Conservation (phyloP, 2,888 invertebrate genomes). For the Caenorhabditis doughertyi region DNA sequence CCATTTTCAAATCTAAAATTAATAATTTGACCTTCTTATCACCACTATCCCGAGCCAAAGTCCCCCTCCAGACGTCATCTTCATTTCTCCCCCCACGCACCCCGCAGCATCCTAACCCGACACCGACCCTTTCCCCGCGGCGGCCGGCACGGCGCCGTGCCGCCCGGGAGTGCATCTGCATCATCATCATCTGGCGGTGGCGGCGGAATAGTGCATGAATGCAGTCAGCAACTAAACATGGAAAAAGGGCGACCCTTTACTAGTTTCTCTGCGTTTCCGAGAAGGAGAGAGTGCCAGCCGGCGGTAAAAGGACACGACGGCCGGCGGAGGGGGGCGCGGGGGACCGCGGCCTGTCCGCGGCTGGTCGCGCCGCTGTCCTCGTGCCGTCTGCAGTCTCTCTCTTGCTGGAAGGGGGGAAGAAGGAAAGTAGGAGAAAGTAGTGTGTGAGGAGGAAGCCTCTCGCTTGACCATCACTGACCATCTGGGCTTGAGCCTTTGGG, state of each 20-base stretch:
- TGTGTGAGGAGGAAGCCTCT: conserved; percentile 2
- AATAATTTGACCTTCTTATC: too few species aligned
- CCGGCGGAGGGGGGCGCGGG: too few species aligned
- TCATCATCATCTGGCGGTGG: not conserved
- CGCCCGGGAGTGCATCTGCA: conserved; percentile 39
- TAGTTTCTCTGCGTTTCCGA: too few species aligned
- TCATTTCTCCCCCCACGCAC: not conserved
- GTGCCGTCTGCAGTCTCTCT: conserved; percentile 32
- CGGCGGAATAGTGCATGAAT: conserved; percentile 35
- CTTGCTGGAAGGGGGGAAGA: not conserved
- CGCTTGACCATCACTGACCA: conserved; percentile 16
- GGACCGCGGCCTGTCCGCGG: conserved; percentile 60
- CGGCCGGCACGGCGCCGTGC: conserved; percentile 49
- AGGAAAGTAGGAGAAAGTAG: not conserved
- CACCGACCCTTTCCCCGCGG: not conserved
- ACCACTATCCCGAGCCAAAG: too few species aligned
- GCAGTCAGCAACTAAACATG: conserved; percentile 20
- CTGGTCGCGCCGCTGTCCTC: conserved; percentile 49
- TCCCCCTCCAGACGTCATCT: not conserved
- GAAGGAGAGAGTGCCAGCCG: conserved; percentile 59
- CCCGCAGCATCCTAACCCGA: not conserved
- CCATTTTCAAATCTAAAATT: too few species aligned
- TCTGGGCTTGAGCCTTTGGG: conserved; percentile 4
- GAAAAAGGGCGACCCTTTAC: conserved; percentile 12
- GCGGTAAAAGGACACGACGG: conserved; percentile 36